Percentiles rank a stretch among this genome's conserved stretches.
phyloP scores from a whole-genome alignment of 1,140 invertebrate species.

The Laupala kohalensis region DNA sequence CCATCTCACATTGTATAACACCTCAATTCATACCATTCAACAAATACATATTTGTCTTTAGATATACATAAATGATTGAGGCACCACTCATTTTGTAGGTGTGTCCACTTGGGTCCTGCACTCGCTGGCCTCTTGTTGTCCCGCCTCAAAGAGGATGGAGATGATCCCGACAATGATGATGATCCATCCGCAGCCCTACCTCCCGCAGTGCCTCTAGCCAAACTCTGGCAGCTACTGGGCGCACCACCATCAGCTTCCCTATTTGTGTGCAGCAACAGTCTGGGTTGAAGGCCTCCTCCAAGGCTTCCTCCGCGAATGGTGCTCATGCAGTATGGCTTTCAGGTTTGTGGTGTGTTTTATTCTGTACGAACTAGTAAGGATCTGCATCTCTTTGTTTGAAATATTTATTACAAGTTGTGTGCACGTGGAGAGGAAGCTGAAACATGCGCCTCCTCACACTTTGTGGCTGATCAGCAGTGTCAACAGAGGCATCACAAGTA shows the following conservation, averaged over 20 bases:
- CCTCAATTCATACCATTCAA: too few relatives aligned
- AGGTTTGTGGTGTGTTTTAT: conserved; percentile 37
- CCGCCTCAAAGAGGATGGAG: conserved; percentile 7
- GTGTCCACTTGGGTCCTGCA: conserved; percentile 43
- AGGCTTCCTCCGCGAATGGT: conserved; percentile 42
- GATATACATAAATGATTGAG: too few relatives aligned
- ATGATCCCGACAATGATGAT: conserved; percentile 5
- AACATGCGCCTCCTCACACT: too few relatives aligned
- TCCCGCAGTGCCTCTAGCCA: conserved; percentile 27
- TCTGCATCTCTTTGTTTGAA: too few relatives aligned
- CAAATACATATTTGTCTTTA: too few relatives aligned
- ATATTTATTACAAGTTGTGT: too few relatives aligned
- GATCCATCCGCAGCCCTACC: not conserved
- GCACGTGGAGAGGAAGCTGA: too few relatives aligned
- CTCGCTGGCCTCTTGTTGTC: conserved; percentile 40
- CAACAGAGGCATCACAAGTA: too few relatives aligned
- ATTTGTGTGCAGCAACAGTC: conserved; percentile 42
- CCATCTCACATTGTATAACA: too few relatives aligned
- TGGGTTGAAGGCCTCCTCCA: conserved; percentile 27
- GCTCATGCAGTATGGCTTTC: conserved; percentile 50
- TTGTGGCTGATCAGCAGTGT: too few relatives aligned
- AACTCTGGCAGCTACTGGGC: conserved; percentile 39
- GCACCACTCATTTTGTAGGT: conserved; percentile 6
- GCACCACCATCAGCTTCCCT: conserved; percentile 37
- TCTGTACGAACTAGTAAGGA: too few relatives aligned